Evolutionary conservation across 2,888 invertebrate species (phyloP), one percentile per base, ranked within the genome.

Genomic region (Torymus tubicola): DNA sequence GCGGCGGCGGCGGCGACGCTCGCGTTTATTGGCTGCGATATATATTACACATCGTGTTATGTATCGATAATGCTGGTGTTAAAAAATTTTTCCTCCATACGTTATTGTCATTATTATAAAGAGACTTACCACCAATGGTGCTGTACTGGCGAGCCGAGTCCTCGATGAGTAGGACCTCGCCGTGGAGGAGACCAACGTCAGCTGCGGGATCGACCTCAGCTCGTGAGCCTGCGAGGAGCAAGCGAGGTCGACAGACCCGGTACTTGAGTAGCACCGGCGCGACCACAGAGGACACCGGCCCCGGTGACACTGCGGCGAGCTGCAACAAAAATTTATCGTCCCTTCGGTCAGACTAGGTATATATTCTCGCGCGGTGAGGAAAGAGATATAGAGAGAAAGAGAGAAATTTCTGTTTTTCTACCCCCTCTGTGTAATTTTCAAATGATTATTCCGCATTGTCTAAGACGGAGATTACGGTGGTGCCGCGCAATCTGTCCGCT

Each of bases 101-200:
- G 8, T 42, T 8, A 42, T 42, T 8, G 10, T 42, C 10, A 8
- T 42, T 42, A 42, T 42, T 42, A 42, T 8, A 5, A 5, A 42
- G 8, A 8, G 8, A 42, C 74, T 75, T 83, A 92, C 92, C 92
- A 88, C 91, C 93, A 69, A 92, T 92, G 70, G 93, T 92, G 85
- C 93, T 93, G 92, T 92, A 93, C 81, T 91, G 92, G 10, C 92
- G 90, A 0, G 93, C 93, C 81, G 93, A 92, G 83, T 93, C 93
- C 87, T 94, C 94, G 77, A 94, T 92, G 31, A 94, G 92, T 61
- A 94, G 88, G n/a, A 94, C 93, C 88, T 94, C 94, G 11, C 94
- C 94, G 87, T 94, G 93, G 60, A 94, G 88, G 2, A 93, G 91
- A 5, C 91, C 88, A 2, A 94, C 93, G 64, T 92, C 92, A 2